Evolutionary conservation across 2,797 vertebrate genomes (phyloP).

Genomic region (Poecilia velifera): DNA sequence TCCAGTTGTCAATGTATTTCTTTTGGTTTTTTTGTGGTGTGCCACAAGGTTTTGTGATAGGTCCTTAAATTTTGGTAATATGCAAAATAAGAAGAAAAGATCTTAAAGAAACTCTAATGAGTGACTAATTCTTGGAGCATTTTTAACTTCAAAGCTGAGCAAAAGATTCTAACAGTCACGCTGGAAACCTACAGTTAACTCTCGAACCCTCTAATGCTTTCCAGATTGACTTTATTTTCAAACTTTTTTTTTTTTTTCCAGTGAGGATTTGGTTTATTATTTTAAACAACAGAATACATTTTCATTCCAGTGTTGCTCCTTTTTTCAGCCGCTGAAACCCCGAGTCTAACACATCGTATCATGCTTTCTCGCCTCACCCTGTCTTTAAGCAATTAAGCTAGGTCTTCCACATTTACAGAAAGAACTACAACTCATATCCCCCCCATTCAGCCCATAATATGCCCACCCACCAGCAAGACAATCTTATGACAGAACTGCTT

Average conservation of each 20-base stretch:
- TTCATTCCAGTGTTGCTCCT: not conserved
- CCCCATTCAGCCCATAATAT: slow-evolving; percentile 7
- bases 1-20: not conserved
- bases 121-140: not conserved
- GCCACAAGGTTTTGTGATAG: not conserved
- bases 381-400: slow-evolving; percentile 1
- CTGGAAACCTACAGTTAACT: not conserved
- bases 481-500: slow-evolving; percentile 43
- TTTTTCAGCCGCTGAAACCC: not conserved
- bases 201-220: not conserved
- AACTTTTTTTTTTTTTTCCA: not conserved
- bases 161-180: not conserved
- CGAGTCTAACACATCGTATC: not conserved
- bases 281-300: not conserved
- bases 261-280: not conserved
- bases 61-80: not conserved
- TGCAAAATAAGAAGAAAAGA: not conserved
- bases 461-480: slow-evolving; percentile 35
- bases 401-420: slow-evolving; percentile 45
- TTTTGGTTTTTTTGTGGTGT: not conserved
- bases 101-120: not conserved
- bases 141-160: not conserved
- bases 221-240: not conserved
- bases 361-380: slow-evolving; percentile 11
- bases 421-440: slow-evolving; percentile 33